Conservation (phyloP, 2,797 vertebrate genomes). For the Sebastes nivosus region DNA sequence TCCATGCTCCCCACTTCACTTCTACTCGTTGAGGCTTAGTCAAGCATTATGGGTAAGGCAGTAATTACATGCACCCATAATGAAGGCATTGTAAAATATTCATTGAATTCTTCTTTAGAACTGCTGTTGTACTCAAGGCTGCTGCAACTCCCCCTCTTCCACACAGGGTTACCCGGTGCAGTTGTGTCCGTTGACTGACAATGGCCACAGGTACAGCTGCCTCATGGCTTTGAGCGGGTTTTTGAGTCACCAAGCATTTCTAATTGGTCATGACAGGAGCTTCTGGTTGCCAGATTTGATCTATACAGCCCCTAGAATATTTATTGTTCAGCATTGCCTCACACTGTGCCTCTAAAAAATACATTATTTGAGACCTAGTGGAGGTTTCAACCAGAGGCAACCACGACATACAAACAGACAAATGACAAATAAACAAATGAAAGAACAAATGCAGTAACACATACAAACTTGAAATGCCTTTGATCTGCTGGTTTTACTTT, state of each 20-base stretch:
- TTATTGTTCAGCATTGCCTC: conserved; percentile 48
- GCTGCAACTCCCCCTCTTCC: background rate
- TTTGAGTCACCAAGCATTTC: conserved; percentile 69
- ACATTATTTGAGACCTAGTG: conserved; percentile 25
- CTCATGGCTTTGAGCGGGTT: conserved; percentile 45
- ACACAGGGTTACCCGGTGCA: conserved; percentile 29
- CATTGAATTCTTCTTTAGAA: conserved; percentile 58
- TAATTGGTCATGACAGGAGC: conserved; percentile 74
- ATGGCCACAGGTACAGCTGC: conserved; percentile 64
- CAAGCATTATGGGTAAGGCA: conserved; percentile 58
- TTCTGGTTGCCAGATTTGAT: conserved; percentile 73
- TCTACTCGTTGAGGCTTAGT: conserved; percentile 49
- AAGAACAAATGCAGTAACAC: background rate
- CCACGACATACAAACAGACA: background rate
- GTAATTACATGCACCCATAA: conserved; percentile 73
- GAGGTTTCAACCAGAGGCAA: conserved; percentile 24
- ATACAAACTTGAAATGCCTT: background rate
- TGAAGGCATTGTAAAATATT: conserved; percentile 73
- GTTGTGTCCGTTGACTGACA: conserved; percentile 63
- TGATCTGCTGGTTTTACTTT: background rate
- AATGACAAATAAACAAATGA: background rate
- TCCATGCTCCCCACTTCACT: conserved; percentile 43
- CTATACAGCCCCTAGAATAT: conserved; percentile 59
- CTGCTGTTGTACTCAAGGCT: conserved; percentile 24
- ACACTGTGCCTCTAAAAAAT: conserved; percentile 42